phyloP scores from a whole-genome alignment of 1,140 invertebrate species.

The Bombus balteatus region DNA sequence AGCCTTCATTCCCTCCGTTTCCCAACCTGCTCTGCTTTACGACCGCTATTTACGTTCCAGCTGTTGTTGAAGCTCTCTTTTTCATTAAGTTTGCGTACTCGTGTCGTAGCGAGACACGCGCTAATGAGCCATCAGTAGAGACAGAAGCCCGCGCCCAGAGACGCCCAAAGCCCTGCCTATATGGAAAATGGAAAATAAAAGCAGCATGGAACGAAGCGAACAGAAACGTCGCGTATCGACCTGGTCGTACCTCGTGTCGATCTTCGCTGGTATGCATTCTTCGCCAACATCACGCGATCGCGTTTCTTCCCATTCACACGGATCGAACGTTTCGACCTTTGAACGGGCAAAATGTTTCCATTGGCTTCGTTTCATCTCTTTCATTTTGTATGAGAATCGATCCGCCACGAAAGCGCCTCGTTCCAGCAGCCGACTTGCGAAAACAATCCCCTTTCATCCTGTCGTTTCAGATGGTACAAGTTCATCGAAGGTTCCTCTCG shows the following conservation, averaged over 20 bases:
- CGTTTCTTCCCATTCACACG: no score
- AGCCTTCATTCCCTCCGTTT: slow-evolving; percentile 16
- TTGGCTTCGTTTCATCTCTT: slow-evolving; percentile 18
- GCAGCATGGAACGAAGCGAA: slow-evolving; percentile 4
- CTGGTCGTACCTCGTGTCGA: neutral
- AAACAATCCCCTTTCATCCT: slow-evolving; percentile 44
- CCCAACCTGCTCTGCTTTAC: slow-evolving; percentile 46
- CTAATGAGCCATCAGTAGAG: slow-evolving; percentile 52
- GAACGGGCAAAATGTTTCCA: slow-evolving; percentile 8
- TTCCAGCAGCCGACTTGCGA: slow-evolving; percentile 18
- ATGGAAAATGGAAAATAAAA: neutral
- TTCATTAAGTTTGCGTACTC: slow-evolving; percentile 54
- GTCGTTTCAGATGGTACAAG: slow-evolving; percentile 94
- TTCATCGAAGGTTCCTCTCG: slow-evolving; percentile 93
- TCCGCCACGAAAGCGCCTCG: slow-evolving; percentile 5
- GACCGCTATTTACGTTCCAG: slow-evolving; percentile 39
- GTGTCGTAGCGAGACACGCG: slow-evolving; percentile 48
- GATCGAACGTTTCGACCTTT: neutral
- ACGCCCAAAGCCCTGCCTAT: slow-evolving; percentile 68
- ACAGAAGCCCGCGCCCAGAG: slow-evolving; percentile 66
- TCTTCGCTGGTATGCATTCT: no score
- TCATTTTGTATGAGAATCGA: slow-evolving; percentile 4
- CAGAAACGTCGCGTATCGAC: neutral
- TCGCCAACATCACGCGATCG: neutral
- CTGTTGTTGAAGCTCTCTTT: slow-evolving; percentile 44